Base-by-base conservation (phyloP, 2,888 invertebrate genomes). In the Caenorhabditis japonica region DNA sequence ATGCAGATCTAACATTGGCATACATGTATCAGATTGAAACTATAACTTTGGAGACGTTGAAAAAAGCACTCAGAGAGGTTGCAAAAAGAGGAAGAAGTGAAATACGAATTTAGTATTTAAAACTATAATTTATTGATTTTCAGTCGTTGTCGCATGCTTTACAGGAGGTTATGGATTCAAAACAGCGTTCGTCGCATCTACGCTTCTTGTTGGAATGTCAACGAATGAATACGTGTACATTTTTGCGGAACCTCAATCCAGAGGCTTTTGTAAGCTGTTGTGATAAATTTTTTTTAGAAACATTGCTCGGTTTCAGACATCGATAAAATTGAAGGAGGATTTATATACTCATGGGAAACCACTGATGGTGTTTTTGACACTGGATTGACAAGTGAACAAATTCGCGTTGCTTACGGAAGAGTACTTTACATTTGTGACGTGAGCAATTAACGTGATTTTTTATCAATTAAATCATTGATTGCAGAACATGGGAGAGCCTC, bases 181-280 rank as follows among this genome's bases (percentile, higher is more conserved):
- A 23, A 56, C 69, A 27, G 70, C 68, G 5, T 71, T 75, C 39
- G 64, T 76, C 39, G 38, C 76, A 10, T 44, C 64, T 5, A 64
- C 64, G 3, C 30, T 49, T 7, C 27, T 64, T 4, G 47, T 49
- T 13, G 64, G 39, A 33, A 55, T 64, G 64, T 55, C 64, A 0
- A 64, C 19, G 4, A 52, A 62, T 15, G 79, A 79, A 21, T 79
- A 68, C 47, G 58, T 79, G 10, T 79, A 62, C 56, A 61, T 79
- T 1, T 79, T 76, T 38, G 58, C 66, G 3, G 73, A 60, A 8
- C 49, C 69, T 0, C 49, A 53, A 39, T 58, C 61, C 3, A 60
- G 41, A 33, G 73, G 60, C 17, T 76, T 59, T 36, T 53, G 73
- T 72, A 23, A 44, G 56, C 43, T 23, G 3, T n/a, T 46, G 17